Conservation (phyloP, 2,888 invertebrate genomes). For the Papilio gigon region DNA sequence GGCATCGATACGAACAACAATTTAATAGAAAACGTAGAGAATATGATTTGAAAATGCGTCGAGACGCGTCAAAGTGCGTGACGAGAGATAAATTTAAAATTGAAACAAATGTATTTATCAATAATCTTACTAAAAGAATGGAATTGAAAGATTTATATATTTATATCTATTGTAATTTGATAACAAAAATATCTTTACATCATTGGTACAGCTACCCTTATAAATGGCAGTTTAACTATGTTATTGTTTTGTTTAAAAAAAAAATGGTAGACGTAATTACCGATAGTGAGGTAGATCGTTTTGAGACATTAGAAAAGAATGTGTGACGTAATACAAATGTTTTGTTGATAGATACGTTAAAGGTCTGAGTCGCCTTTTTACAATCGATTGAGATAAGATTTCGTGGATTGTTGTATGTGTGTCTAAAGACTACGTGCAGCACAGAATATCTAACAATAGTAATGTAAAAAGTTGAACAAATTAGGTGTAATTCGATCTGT, state of each 20-base stretch:
- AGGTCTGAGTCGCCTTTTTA: neutral
- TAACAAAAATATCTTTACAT: neutral
- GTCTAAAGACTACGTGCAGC: no score
- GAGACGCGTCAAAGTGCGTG: no score
- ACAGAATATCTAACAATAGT: no score
- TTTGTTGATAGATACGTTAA: neutral
- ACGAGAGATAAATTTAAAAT: no score
- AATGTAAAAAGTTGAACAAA: no score
- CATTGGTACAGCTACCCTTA: neutral
- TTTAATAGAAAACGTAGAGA: neutral
- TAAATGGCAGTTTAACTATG: neutral
- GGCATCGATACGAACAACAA: neutral
- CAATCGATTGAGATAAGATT: no score
- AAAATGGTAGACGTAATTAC: conserved; percentile 14
- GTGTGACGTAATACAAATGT: neutral
- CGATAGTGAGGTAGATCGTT: conserved; percentile 9
- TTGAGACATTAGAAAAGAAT: conserved; percentile 1
- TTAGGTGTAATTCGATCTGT: no score
- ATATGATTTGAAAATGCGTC: neutral
- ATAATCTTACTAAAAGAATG: neutral
- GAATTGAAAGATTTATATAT: no score
- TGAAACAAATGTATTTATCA: neutral
- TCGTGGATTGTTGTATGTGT: no score
- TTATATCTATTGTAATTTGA: neutral
- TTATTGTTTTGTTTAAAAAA: conserved; percentile 8